Conservation (phyloP, 1,140 invertebrate species). For the Drosophila sproati region DNA sequence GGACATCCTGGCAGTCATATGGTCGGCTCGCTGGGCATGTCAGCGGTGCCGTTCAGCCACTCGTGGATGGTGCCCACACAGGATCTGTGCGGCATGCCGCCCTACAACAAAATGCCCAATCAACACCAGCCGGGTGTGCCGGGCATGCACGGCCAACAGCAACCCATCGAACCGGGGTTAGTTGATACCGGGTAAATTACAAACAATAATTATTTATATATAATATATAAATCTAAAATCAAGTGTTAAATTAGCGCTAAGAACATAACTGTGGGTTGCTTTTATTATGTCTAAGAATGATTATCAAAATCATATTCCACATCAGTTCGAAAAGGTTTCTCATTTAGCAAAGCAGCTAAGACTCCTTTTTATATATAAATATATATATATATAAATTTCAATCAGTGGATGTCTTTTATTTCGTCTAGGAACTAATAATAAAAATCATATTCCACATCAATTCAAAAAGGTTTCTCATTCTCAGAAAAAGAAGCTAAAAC, state of each 20-base stretch:
- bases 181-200: constrained; percentile 85
- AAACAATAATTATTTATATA: background rate
- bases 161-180: constrained; percentile 96
- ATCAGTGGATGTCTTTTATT: no score
- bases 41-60: constrained; percentile 91
- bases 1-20: constrained; percentile 86
- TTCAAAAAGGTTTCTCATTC: no score
- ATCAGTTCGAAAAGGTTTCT: no score
- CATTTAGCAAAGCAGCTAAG: no score
- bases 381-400: no score
- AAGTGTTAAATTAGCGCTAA: background rate
- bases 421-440: no score
- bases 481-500: no score
- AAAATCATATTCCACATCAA: no score
- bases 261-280: background rate
- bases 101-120: constrained; percentile 89
- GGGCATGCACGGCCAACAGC: constrained; percentile 87
- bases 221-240: background rate
- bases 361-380: no score
- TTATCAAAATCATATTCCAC: no score
- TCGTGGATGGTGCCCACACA: constrained; percentile 95
- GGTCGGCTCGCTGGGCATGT: constrained; percentile 86
- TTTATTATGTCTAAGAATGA: no score
- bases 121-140: constrained; percentile 79
- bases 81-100: constrained; percentile 93